Evolutionary conservation across 2,888 invertebrate genomes (phyloP), one percentile per base, ranked within the genome.

Genomic region (Nymphalis c-album): DNA sequence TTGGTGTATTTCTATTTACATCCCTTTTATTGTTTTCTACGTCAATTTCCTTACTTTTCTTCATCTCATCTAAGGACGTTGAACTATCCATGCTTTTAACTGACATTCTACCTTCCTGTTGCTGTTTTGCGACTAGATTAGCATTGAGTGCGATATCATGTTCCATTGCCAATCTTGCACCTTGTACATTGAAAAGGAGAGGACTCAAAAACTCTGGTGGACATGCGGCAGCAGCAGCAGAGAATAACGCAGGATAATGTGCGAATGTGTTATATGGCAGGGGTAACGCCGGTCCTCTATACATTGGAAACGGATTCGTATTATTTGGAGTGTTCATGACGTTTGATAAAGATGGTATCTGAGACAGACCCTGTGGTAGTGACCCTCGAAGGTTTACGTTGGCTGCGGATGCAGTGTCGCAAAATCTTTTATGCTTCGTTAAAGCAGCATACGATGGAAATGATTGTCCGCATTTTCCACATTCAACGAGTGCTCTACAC

Each of bases 341-440:
- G 86, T 90, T 90, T 66, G 87, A 83, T 64, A 93, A 72, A 13
- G 86, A 75, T 1, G 91, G 84, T 61, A 92, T 87, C 73, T 90
- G 91, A 1, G 89, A 81, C 17, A 92, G 72, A 46, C 90, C 87
- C 74, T 88, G 92, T 3, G 88, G 83, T 74, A 91, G 80, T 72
- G 88, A 85, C 78, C 93, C 82, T 83, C 93, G 77, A 71, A 93
- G 90, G 80, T 92, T 84, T 67, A 89, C 86, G 76, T 85, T 82
- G 65, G 85, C 82, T 61, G 94, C 91, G 31, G 93, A 86, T 40
- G 96, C 95, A 3, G 97, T 96, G 86, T 98, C 98, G 88, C 99
- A 99, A 91, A 98, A 98, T 75, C 98, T 94, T 90, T 98, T 98
- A 88, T 99, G 99, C 83, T 99, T 99, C 74, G 97, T 95, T 61